Base-by-base conservation (phyloP, 2,888 invertebrate genomes). In the Lasioglossum vierecki region DNA sequence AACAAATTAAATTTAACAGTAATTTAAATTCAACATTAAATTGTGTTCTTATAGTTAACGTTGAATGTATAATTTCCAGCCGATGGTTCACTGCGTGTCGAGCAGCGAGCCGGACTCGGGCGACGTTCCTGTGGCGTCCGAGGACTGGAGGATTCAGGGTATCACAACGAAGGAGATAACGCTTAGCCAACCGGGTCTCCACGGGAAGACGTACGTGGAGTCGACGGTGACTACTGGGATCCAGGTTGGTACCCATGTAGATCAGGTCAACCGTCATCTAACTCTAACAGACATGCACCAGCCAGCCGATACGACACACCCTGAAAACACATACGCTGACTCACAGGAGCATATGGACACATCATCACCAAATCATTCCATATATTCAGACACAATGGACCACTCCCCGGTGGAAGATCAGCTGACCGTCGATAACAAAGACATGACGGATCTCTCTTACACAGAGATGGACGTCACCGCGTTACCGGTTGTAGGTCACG, bases 81-180 rank as follows among this genome's bases (percentile, higher is more conserved):
- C 97, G 9, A 97, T 98, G 98, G 98, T 98, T 46, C 98, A 98
- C 94, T 98, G 98, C 94, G 97, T 98, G 86, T 98, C 98, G 53
- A 98, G 98, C 93, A 98, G 98, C 91, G 98, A 98, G 93, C 98
- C 97, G 49, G 98, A 98, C 93, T 96, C 96, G 2, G 96, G 96
- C 9, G 96, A 96, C 39, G 89, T 91, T 66, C 92, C 93, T 80
- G 84, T 91, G 68, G 88, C 91, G 49, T 88, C 92, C 30, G 94
- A 94, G 49, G 95, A 95, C 78, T 95, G 95, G 95, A 92, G 94
- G 73, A 92, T 93, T 88, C 94, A 93, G 85, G 93, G 93, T 82
- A 89, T 92, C 73, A 89, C 92, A 39, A 92, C 92, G 53, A 94
- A 94, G 89, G 95, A 95, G 80, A 91, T 93, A 84, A 91, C 93